These are phyloP conservation scores for Achlya flavicornis DNA, from an alignment of 2,888 invertebrate species.

Conservation along the genomic window DNA sequence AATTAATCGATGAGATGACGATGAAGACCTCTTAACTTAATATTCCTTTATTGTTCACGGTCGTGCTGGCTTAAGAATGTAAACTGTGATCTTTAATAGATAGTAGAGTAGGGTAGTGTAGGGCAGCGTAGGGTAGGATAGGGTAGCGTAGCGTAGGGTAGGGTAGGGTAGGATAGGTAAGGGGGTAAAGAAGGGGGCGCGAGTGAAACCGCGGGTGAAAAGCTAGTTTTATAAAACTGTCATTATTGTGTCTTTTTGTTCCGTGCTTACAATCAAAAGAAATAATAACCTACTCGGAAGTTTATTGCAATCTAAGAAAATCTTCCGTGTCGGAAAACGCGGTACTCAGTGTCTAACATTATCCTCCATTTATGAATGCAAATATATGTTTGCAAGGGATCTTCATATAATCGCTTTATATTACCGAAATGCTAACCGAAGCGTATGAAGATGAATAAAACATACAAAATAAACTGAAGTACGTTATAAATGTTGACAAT, in stretches of 20 bases:
- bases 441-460: conserved; percentile 6
- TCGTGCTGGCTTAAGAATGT: background rate
- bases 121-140: too few relatives aligned
- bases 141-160: too few relatives aligned
- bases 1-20: background rate
- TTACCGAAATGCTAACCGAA: conserved; percentile 2
- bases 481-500: conserved; percentile 8
- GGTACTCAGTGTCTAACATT: too few relatives aligned
- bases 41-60: background rate
- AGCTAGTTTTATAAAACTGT: too few relatives aligned
- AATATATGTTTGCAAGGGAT: background rate
- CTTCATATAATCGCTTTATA: background rate
- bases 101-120: too few relatives aligned
- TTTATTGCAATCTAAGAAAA: background rate
- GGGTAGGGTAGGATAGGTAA: too few relatives aligned
- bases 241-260: background rate
- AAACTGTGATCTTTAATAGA: too few relatives aligned
- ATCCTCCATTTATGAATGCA: background rate
- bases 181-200: too few relatives aligned
- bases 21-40: background rate
- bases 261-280: too few relatives aligned
- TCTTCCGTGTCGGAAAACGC: background rate
- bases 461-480: conserved; percentile 9
- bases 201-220: too few relatives aligned
- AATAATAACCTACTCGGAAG: background rate